These are phyloP conservation scores for Notolabrus celidotus DNA, from an alignment of 2,797 vertebrate species.

Conservation along the genomic window DNA sequence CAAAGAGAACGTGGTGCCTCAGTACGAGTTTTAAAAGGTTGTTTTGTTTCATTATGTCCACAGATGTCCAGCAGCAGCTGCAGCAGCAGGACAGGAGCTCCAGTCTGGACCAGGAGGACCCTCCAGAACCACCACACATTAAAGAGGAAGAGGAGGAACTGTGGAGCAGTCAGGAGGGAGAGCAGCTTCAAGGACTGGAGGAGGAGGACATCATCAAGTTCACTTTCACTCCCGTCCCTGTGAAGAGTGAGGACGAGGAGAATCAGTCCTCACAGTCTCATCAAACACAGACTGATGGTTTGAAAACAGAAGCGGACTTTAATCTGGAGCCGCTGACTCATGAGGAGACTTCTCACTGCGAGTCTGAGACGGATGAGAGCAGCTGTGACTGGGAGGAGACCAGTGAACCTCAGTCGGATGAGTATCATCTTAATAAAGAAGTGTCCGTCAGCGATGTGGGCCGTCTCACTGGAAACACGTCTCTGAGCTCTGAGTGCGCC, in stretches of 20 bases:
- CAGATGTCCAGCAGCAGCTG: neutral
- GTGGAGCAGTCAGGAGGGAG: conserved; percentile 2
- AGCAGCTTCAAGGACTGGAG: neutral
- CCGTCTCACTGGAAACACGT: neutral
- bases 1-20: no score
- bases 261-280: neutral
- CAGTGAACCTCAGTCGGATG: neutral
- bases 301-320: neutral
- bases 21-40: no score
- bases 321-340: neutral
- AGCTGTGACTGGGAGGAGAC: neutral
- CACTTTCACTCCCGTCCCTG: neutral
- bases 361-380: neutral
- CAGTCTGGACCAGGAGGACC: neutral
- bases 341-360: neutral
- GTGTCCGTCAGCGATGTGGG: neutral
- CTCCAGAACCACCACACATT: neutral
- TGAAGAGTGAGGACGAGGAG: neutral
- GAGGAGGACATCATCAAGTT: neutral
- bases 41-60: neutral
- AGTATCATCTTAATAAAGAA: neutral
- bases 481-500: neutral
- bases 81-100: neutral
- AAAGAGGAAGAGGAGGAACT: conserved; percentile 20
- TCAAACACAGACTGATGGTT: neutral